Conservation (phyloP, 2,888 invertebrate species). For the Heteropelma amictum region DNA sequence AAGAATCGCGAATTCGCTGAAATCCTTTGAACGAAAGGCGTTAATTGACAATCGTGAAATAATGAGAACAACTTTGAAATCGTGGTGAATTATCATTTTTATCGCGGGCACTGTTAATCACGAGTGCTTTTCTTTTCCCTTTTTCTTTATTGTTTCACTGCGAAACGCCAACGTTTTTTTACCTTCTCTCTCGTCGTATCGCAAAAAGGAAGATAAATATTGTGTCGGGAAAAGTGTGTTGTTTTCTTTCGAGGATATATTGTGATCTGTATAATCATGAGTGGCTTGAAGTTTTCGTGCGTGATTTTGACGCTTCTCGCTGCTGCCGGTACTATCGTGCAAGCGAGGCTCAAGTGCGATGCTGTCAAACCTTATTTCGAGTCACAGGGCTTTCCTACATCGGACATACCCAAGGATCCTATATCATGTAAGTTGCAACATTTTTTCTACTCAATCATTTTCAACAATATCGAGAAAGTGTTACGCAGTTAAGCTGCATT, state of each 20-base stretch:
- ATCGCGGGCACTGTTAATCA: background rate
- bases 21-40: too few relatives aligned
- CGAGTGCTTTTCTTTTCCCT: background rate
- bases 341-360: slow-evolving; percentile 77
- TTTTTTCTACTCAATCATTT: background rate
- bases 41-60: too few relatives aligned
- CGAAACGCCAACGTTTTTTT: background rate
- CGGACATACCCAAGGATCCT: slow-evolving; percentile 79
- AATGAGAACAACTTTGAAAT: too few relatives aligned
- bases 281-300: slow-evolving; percentile 66
- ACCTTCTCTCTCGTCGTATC: background rate
- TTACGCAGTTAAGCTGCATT: background rate
- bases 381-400: slow-evolving; percentile 78
- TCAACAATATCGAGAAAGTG: background rate
- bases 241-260: slow-evolving; percentile 3
- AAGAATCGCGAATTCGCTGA: background rate
- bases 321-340: slow-evolving; percentile 60
- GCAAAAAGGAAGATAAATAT: background rate
- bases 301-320: slow-evolving; percentile 67
- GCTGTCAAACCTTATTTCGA: slow-evolving; percentile 79
- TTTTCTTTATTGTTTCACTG: background rate
- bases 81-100: too few relatives aligned
- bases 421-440: slow-evolving; percentile 78
- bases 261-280: slow-evolving; percentile 61
- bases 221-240: slow-evolving; percentile 26